Base-by-base conservation (phyloP, 2,113 vertebrate genomes). In the Edolisoma coerulescens region DNA sequence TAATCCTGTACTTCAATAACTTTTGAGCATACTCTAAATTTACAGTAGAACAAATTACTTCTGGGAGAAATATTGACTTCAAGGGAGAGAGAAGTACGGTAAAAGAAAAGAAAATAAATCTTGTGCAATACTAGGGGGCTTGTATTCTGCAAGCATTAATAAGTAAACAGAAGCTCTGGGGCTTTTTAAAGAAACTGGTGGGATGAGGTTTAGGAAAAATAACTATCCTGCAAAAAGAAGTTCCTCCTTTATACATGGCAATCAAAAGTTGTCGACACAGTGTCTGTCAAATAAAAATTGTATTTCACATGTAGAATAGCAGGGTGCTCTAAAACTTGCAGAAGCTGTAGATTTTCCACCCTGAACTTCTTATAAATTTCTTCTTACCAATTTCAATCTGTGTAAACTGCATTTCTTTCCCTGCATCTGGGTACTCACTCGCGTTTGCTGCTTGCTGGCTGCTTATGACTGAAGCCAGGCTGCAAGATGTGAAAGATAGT, bases 11-110 rank as follows among this genome's bases (percentile, higher is more conserved):
- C 64, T 76, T 93, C 90, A 83, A 35, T 91, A 89, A 87, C 18
- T 88, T 70, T 85, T 71, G 82, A 95, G 73, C 61, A 67, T 23
- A 24, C 50, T 80, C 76, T 75, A 92, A 88, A 94, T 90, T 91
- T 92, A 65, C 28, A 92, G n/a, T 42, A 57, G 91, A 95, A 69
- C 53, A 82, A 90, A 87, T 92, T 87, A 71, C 44, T 90, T 88
- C 57, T 7, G 33, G 32, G 85, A 90, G 27, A 53, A 79, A 83
- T 84, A 95, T 73, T 84, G 65, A 88, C 71, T 95, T 93, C 73
- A 30, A 54, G 24, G 24, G 61, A 76, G 27, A 83, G 23, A 53
- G 18, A 78, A 68, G 9, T 20, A 80, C 6, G 10, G 49, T 42
- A 44, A 92, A 93, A 83, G 24, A 47, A 75, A 96, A 93, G 28